These are phyloP conservation scores for Leiothrix lutea DNA, from an alignment of 2,113 vertebrate species.

Conservation along the genomic window DNA sequence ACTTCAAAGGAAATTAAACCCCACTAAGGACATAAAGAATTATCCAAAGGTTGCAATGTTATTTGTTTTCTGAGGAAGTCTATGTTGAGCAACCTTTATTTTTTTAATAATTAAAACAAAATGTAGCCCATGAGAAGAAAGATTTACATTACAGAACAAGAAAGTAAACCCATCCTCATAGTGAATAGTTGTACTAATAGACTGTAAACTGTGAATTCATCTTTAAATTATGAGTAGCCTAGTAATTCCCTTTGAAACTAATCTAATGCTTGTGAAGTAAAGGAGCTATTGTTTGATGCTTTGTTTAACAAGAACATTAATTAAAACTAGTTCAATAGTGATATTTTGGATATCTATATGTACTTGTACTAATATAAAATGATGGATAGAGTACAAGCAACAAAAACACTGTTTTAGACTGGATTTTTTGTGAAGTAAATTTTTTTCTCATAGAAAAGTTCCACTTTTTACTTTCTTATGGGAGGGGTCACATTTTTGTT, in stretches of 20 bases:
- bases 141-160: neutral
- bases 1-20: conserved; percentile 25
- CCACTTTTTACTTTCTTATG: neutral
- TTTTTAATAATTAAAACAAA: neutral
- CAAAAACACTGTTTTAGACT: neutral
- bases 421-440: neutral
- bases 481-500: neutral
- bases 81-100: neutral
- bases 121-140: neutral
- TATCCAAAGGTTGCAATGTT: conserved; percentile 2
- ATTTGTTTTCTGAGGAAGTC: neutral
- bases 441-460: neutral
- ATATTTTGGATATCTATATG: neutral
- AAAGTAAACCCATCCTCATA: neutral
- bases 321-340: neutral
- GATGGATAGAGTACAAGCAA: neutral
- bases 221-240: conserved; percentile 37
- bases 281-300: conserved; percentile 29
- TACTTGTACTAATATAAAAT: neutral
- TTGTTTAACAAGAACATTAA: conserved; percentile 27
- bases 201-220: conserved; percentile 41
- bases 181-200: neutral
- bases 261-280: conserved; percentile 44
- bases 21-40: neutral
- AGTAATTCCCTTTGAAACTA: conserved; percentile 57